phyloP scores from a whole-genome alignment of 1,140 invertebrate genomes.

The Drosophila navojoa region DNA sequence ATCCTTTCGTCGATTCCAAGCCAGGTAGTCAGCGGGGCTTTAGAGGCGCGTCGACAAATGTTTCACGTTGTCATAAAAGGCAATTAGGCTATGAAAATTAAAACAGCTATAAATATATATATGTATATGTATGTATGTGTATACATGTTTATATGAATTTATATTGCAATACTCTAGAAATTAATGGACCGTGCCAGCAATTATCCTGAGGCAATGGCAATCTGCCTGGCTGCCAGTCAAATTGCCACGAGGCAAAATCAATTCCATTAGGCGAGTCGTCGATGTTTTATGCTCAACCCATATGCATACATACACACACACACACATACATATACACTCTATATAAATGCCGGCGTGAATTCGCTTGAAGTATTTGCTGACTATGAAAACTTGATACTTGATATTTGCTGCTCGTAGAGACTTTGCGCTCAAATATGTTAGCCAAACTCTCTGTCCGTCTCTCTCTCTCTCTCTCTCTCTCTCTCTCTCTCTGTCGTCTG shows the following conservation, averaged over 20 bases:
- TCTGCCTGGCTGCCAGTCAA: not conserved
- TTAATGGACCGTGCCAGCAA: conserved; percentile 72
- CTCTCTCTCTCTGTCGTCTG: not conserved
- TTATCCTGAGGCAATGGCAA: conserved; percentile 32
- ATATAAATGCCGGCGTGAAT: conserved; percentile 21
- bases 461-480: not conserved
- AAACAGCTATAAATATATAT: conserved; percentile 43
- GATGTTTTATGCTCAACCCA: not conserved
- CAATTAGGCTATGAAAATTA: conserved; percentile 70
- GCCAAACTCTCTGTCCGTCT: not conserved
- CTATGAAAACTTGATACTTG: conserved; percentile 45
- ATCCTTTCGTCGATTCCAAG: conserved; percentile 46
- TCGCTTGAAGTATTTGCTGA: conserved; percentile 35
- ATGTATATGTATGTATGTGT: conserved; percentile 2
- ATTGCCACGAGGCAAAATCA: conserved; percentile 8
- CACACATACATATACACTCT: not conserved
- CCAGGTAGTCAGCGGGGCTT: conserved; percentile 47
- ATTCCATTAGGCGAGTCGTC: conserved; percentile 19
- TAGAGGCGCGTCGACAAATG: conserved; percentile 40
- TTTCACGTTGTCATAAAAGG: conserved; percentile 68
- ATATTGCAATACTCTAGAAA: conserved; percentile 39
- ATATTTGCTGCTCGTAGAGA: conserved; percentile 1
- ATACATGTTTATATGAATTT: conserved; percentile 15
- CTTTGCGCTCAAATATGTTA: not conserved
- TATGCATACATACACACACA: too few relatives aligned